Evolutionary conservation across 2,888 invertebrate genomes (phyloP), one percentile per base, ranked within the genome.

Genomic region (Oligia strigilis): DNA sequence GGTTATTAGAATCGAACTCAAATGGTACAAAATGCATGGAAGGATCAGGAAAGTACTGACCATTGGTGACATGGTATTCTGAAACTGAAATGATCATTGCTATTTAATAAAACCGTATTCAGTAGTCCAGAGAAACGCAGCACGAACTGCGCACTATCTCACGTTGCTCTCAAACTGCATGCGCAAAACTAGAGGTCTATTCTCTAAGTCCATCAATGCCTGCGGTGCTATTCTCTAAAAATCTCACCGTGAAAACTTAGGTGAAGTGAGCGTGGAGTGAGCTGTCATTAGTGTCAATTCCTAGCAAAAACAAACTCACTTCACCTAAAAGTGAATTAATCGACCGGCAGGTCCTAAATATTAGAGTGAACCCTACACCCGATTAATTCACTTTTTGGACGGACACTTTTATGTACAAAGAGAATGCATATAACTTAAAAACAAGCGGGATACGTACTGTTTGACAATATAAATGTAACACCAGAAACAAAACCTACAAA

Each of bases 21-120:
- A 87, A 49, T 19, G 17, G 58, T 40, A 64, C n/a, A 40, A 70
- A 84, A 40, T 23, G 0, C 29, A 1, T 0, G 6, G 4, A 0
- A 17, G 1, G 0, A 23, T 58, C 9, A 8, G 8, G 0, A 14
- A 55, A 13, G n/a, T 13, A 40, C 52, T 75, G 81, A 36, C 75
- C 81, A 29, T 67, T 5, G 13, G 75, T 55, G 52, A 72, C 80
- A 13, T 87, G 74, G 66, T 77, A 14, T 40, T 75, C 85, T 87
- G 77, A 75, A 87, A 85, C 80, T 72, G 40, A 75, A 75, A 60
- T 43, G n/a, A 23, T n/a, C 3, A 62, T 58, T 8, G 19, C 4
- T 36, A 40, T 46, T 78, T 17, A 60, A 62, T 76, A 40, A 62
- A 40, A 29, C 11, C 17, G 3, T 46, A 80, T 4, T 70, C 14